phyloP scores from a whole-genome alignment of 2,797 vertebrate genomes.

The Agapornis canus region DNA sequence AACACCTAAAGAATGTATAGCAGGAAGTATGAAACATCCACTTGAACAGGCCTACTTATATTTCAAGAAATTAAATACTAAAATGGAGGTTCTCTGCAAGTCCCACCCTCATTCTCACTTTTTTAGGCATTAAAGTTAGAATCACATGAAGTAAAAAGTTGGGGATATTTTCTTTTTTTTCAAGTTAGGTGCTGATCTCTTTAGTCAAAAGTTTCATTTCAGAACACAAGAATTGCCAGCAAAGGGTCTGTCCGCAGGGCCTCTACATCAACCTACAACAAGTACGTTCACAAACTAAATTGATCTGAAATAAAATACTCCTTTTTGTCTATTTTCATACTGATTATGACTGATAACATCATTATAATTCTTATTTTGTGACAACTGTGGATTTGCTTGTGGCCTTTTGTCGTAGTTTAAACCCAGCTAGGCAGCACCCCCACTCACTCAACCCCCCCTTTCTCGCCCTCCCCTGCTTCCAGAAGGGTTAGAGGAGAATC shows the following conservation, averaged over 20 bases:
- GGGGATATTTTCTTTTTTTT: neutral
- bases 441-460: too few relatives aligned
- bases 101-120: too few relatives aligned
- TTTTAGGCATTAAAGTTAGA: neutral
- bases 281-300: fast-evolving
- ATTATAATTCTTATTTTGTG: fast-evolving
- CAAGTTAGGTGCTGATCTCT: neutral
- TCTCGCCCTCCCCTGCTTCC: too few relatives aligned
- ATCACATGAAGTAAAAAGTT: neutral
- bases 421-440: too few relatives aligned
- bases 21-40: neutral
- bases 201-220: neutral
- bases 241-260: neutral
- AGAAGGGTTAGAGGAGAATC: too few relatives aligned
- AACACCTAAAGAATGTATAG: neutral
- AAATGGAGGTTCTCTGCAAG: neutral
- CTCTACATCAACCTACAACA: neutral
- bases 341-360: neutral
- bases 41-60: neutral
- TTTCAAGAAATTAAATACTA: neutral
- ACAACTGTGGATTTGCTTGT: neutral
- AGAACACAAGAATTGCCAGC: neutral
- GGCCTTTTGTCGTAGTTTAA: too few relatives aligned
- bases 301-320: neutral
- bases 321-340: neutral